Evolutionary conservation across 2,113 vertebrate genomes (phyloP), one percentile per base, ranked within the genome.

Genomic region (Agelaius tricolor): DNA sequence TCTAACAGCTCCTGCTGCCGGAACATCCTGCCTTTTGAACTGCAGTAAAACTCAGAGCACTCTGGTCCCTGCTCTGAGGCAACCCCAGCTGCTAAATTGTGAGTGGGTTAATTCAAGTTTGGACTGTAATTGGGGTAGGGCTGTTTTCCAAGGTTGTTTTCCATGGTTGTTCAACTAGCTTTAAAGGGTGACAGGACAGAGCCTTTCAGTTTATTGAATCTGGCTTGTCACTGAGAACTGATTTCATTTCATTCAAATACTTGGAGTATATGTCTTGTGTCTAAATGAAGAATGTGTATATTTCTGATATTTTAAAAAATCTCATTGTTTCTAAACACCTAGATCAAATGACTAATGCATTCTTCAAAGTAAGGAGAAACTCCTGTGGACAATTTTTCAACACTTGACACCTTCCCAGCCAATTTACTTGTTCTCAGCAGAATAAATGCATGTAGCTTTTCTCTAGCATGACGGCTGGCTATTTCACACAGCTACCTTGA

Each of bases 331-430:
- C 95, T 72, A 87, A 95, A 94, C 96, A 95, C 43, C 61, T 77
- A 10, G 16, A 93, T 94, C 47, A 97, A 96, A 93, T 87, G 68
- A 93, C 76, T 93, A 94, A 97, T 96, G 71, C 68, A 57, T 96
- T 69, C 41, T 97, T 96, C 93, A 90, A 80, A 96, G 90, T 55
- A 93, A 78, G 33, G 84, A 89, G 81, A 77, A 96, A 89, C 75
- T 93, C 41, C 81, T 95, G 81, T 61, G 94, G 65, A 92, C 11
- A 20, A 58, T 94, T 96, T 97, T 96, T 97, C 92, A 91, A 67
- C 71, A 69, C 54, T 72, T 96, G 93, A 93, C 76, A 93, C 44
- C 10, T 92, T 97, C 96, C 85, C 58, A 93, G 83, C 55, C 68
- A 96, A 96, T 97, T 97, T 95, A 86, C n/a, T 90, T 72, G 85